Evolutionary conservation across 2,797 vertebrate genomes (phyloP).

Genomic region (Sebastes melanostomus): DNA sequence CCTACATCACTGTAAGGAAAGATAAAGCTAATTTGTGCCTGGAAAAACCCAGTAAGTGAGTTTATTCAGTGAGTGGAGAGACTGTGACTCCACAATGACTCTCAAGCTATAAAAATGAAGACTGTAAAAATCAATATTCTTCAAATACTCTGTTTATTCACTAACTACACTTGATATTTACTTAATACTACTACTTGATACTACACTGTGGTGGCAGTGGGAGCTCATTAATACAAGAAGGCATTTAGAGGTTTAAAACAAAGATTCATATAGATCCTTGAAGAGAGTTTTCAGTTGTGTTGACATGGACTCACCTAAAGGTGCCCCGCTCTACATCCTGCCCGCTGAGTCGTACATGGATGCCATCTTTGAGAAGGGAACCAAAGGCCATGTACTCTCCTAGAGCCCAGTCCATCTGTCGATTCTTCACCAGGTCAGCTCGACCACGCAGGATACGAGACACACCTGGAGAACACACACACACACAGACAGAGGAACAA

Average conservation of each 20-base stretch:
- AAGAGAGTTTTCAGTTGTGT: neutral
- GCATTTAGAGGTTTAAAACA: neutral
- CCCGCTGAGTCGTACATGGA: constrained; percentile 91
- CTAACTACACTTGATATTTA: neutral
- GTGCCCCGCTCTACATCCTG: constrained; percentile 94
- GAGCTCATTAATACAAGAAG: neutral
- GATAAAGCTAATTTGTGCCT: neutral
- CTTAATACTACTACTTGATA: neutral
- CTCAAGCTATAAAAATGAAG: neutral
- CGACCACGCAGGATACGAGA: constrained; percentile 89
- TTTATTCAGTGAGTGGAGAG: constrained; percentile 1
- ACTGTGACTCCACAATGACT: neutral
- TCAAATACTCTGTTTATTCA: neutral
- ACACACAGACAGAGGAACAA: neutral
- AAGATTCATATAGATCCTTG: neutral
- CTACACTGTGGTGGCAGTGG: neutral
- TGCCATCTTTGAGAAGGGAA: constrained; percentile 92
- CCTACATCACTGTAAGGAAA: neutral
- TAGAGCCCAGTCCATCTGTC: constrained; percentile 92
- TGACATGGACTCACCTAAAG: constrained; percentile 84
- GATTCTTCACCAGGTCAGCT: constrained; percentile 85
- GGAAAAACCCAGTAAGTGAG: neutral
- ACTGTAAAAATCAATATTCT: neutral
- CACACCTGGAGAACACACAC: constrained; percentile 73
- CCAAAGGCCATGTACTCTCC: constrained; percentile 94